These are phyloP conservation scores for Oreocharis arfaki DNA, from an alignment of 2,113 vertebrate genomes.

Conservation along the genomic window DNA sequence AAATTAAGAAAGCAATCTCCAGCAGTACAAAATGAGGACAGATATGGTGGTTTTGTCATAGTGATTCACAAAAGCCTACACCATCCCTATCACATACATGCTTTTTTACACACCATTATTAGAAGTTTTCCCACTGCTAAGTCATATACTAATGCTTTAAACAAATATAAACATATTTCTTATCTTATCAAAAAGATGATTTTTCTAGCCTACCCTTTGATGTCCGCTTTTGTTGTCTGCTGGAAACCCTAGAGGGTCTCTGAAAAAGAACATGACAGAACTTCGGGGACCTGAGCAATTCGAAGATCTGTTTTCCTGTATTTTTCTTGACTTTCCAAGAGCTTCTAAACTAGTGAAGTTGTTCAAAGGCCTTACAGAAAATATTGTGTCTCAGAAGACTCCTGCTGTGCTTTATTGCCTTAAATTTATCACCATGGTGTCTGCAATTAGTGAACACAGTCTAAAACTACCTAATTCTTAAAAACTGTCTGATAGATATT, in stretches of 20 bases:
- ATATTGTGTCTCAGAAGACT: conserved; percentile 40
- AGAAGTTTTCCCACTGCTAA: background rate
- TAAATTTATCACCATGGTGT: conserved; percentile 42
- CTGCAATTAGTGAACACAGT: conserved; percentile 30
- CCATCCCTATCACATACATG: background rate
- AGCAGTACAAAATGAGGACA: background rate
- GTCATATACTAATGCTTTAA: background rate
- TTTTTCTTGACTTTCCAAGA: conserved; percentile 39
- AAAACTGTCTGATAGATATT: background rate
- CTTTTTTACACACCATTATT: background rate
- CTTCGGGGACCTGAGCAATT: background rate
- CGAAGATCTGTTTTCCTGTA: conserved; percentile 21
- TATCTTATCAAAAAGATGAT: background rate
- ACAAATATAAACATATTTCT: conserved; percentile 23
- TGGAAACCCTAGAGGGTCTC: background rate
- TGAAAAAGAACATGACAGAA: background rate
- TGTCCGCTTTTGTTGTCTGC: background rate
- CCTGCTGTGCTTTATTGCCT: conserved; percentile 58
- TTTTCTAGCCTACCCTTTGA: background rate
- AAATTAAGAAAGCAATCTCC: background rate
- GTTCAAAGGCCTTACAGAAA: conserved; percentile 44
- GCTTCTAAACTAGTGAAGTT: conserved; percentile 39
- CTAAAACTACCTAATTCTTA: conserved; percentile 29
- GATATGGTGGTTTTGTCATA: background rate
- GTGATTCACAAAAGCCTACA: background rate